phyloP scores from a whole-genome alignment of 2,797 vertebrate species.

The Pseudochromis fuscus region DNA sequence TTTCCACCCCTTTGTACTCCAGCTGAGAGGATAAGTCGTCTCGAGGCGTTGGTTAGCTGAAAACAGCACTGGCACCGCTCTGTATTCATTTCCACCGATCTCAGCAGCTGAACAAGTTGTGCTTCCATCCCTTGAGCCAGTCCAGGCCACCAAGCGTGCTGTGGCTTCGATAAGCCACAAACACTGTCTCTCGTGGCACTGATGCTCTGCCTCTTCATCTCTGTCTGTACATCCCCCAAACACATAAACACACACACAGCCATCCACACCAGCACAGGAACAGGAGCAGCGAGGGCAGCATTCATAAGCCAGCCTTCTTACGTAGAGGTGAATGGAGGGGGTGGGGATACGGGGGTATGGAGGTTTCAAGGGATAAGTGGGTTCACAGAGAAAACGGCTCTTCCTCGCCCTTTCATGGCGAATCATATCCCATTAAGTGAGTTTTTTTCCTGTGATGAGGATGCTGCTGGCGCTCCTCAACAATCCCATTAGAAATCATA shows the following conservation, averaged over 20 bases:
- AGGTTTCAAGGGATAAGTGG: constrained; percentile 64
- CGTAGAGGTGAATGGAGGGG: constrained; percentile 35
- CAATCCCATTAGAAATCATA: constrained; percentile 83
- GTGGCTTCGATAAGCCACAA: constrained; percentile 68
- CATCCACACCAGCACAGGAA: constrained; percentile 12
- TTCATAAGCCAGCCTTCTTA: constrained; percentile 31
- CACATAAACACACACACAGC: constrained; percentile 11
- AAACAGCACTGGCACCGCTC: constrained; percentile 38
- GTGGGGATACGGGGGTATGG: constrained; percentile 18
- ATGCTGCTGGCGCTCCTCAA: constrained; percentile 73
- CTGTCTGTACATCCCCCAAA: constrained; percentile 16
- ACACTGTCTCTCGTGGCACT: constrained; percentile 38
- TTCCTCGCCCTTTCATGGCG: constrained; percentile 72
- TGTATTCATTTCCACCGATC: constrained; percentile 62
- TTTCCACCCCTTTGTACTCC: constrained; percentile 48
- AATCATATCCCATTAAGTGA: constrained; percentile 79
- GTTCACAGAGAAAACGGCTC: constrained; percentile 70
- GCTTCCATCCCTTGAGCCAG: constrained; percentile 53
- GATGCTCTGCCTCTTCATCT: constrained; percentile 43
- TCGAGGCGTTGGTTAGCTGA: constrained; percentile 47
- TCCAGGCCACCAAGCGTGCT: constrained; percentile 60
- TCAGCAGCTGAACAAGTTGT: constrained; percentile 50
- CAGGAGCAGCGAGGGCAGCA: neutral
- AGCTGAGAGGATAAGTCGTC: constrained; percentile 72
- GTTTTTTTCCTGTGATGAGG: constrained; percentile 77